Evolutionary conservation across 2,888 invertebrate genomes (phyloP).

Genomic region (Metellina segmentata): DNA sequence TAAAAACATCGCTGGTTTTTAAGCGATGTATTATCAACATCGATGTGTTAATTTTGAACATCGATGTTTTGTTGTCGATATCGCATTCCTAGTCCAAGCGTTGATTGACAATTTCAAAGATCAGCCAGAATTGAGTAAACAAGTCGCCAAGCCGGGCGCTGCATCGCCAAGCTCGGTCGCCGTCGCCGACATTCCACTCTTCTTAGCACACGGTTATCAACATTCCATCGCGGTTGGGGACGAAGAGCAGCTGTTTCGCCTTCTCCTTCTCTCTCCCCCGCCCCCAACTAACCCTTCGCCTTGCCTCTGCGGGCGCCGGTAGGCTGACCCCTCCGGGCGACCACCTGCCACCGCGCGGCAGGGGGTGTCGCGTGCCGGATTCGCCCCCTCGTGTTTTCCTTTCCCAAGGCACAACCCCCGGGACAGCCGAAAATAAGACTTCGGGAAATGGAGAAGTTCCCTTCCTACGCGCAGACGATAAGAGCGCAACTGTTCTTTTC

Average conservation of each 20-base stretch:
- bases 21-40: too few relatives aligned
- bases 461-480: constrained; percentile 3
- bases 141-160: constrained; percentile 18
- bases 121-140: neutral
- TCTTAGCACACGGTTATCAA: constrained; percentile 71
- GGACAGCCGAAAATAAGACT: constrained; percentile 50
- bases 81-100: too few relatives aligned
- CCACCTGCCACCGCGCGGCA: constrained; percentile 70
- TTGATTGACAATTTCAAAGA: too few relatives aligned
- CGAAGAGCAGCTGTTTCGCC: constrained; percentile 68
- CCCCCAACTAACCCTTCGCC: constrained; percentile 54
- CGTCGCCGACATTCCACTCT: constrained; percentile 45
- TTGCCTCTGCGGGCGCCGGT: constrained; percentile 61
- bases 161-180: constrained; percentile 4
- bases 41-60: too few relatives aligned
- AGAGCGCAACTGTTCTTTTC: neutral
- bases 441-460: neutral
- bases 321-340: constrained; percentile 62
- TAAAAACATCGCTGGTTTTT: too few relatives aligned
- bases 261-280: constrained; percentile 43
- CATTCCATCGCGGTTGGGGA: constrained; percentile 72
- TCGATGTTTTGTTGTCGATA: too few relatives aligned
- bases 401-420: constrained; percentile 6
- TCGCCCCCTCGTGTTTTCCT: constrained; percentile 28
- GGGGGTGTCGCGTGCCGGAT: constrained; percentile 73